Evolutionary conservation across 1,140 invertebrate species (phyloP), one percentile per base, ranked within the genome.

Genomic region (Berghia stephanieae): DNA sequence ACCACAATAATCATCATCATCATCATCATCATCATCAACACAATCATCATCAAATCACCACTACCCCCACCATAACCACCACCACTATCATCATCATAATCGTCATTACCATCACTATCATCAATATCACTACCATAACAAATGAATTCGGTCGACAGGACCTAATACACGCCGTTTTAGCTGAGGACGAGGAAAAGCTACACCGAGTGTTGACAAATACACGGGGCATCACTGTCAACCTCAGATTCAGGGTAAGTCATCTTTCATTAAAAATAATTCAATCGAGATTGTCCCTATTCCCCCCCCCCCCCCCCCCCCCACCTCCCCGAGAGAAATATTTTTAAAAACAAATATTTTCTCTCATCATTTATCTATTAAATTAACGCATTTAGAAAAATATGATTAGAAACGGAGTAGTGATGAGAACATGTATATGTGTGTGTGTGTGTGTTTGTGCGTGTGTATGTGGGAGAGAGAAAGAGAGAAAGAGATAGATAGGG

Each of bases 211-310:
- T 84, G n/a, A 40, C 75, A 42, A 80, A 31, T 34, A 55, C 79
- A 36, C 72, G 68, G 55, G 76, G 79, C 13, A 81, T 78, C 40
- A 77, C 71, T 13, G 78, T 84, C 40, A 85, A 85, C 78, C 55
- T 80, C n/a, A 76, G 84, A 60, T 83, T 81, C 76, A 81, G 77
- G 80, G 84, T 85, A 77, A 71, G 78, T 72, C 18, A n/a, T n/a
- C n/a, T n/a, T n/a, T n/a, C n/a, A n/a, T n/a, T n/a, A n/a, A n/a
- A n/a, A n/a, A n/a, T n/a, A n/a, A n/a, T n/a, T n/a, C n/a, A n/a
- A n/a, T 34, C 21, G 43, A 24, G 34, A 24, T 2, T 27, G 27
- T 10, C 44, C 24, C 1, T 1, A 5, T 40, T 3, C 0, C 49
- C 18, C 13, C 27, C 1, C 16, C 2, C 5, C 34, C 2, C 21